Percentiles rank a stretch among this genome's conserved stretches.
phyloP scores from a whole-genome alignment of 2,113 vertebrate species.

The Gavialis gangeticus region DNA sequence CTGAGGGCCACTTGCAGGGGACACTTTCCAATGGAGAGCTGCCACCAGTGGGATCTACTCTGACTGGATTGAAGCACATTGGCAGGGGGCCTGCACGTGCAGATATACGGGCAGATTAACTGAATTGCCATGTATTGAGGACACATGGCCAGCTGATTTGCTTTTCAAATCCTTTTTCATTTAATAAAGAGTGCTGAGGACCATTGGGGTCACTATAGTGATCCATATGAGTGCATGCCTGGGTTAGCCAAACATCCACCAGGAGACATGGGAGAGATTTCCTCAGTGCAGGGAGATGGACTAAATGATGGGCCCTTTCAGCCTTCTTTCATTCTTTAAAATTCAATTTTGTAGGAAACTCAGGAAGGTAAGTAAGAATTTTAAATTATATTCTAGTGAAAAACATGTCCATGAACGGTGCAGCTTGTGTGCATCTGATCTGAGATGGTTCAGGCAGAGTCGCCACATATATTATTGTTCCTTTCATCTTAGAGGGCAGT shows the following conservation, averaged over 20 bases:
- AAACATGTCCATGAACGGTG: accelerated
- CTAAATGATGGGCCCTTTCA: accelerated
- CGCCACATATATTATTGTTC: not conserved
- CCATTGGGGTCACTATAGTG: too few species aligned
- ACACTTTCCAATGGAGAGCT: too few species aligned
- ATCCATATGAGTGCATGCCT: not conserved
- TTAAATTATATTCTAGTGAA: not conserved
- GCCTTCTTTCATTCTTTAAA: not conserved
- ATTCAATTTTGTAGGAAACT: not conserved
- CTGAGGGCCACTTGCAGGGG: too few species aligned
- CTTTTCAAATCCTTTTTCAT: too few species aligned
- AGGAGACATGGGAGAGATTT: accelerated
- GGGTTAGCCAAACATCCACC: not conserved
- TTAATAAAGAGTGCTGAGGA: too few species aligned
- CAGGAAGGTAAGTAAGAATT: not conserved
- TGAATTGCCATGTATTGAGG: too few species aligned
- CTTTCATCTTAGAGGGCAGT: not conserved
- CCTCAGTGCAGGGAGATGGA: accelerated
- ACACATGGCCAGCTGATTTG: too few species aligned
- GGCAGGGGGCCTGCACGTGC: too few species aligned
- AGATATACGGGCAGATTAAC: too few species aligned
- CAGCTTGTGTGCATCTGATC: not conserved
- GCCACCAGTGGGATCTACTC: too few species aligned
- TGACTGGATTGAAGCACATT: too few species aligned
- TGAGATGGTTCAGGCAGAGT: not conserved